These are phyloP conservation scores for Tapera naevia DNA, from an alignment of 2,797 vertebrate species.

Conservation along the genomic window DNA sequence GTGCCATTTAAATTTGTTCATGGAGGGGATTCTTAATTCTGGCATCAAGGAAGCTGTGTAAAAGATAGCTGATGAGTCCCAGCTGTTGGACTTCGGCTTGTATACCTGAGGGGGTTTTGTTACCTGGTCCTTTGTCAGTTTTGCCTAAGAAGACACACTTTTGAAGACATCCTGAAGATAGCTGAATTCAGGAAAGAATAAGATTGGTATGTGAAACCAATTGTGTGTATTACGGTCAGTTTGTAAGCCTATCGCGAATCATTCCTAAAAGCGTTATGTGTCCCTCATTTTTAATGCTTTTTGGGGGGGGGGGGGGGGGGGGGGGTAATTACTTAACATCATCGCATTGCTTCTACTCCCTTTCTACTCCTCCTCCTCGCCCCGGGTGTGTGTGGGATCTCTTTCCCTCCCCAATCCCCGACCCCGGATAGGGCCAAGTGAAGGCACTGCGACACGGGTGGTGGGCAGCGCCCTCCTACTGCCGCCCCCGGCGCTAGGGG, in stretches of 20 bases:
- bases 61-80: background rate
- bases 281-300: background rate
- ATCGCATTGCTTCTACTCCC: rapidly evolving
- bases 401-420: background rate
- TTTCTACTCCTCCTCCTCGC: rapidly evolving
- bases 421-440: background rate
- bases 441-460: too few relatives aligned
- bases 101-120: background rate
- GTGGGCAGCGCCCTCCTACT: background rate
- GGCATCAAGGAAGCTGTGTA: background rate
- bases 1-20: background rate
- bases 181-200: background rate
- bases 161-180: background rate
- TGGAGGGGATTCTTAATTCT: background rate
- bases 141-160: background rate
- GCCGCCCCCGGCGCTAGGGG: too few relatives aligned
- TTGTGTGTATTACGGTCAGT: rapidly evolving
- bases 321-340: background rate
- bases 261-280: background rate
- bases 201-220: background rate
- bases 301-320: too few relatives aligned
- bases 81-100: background rate
- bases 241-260: background rate
- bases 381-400: rapidly evolving
- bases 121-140: background rate